Evolutionary conservation across 2,888 invertebrate species (phyloP), one percentile per base, ranked within the genome.

Genomic region (Agrotis exclamationis): DNA sequence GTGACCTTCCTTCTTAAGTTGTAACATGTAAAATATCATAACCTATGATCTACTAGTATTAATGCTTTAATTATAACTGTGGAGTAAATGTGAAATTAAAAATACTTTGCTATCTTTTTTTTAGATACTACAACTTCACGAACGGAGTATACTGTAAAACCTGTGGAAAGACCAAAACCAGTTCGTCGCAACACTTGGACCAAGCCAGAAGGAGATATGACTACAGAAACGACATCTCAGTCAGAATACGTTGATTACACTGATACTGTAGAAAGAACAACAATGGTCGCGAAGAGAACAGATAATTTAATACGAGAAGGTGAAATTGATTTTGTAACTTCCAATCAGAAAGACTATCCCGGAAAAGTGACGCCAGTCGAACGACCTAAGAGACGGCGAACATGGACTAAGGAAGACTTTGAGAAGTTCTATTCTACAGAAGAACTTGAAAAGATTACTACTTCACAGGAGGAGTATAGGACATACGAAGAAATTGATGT

Each of bases 121-220:
- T 82, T 92, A 98, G 98, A 97, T 93, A 96, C 97, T 70, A 98
- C 98, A 72, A 98, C 98, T 63, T 96, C 97, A 64, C 97, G 97
- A 85, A 93, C 96, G 75, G 97, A 97, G 88, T 98, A 97, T 90
- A 97, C 97, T 79, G 97, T 97, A n/a, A 97, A 97, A 90, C 96
- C 97, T 77, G 95, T 96, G 9, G 97, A 97, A 90, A 94, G 97
- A 85, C 96, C 97, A 56, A 96, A 95, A 86, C 97, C 97, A 72
- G 97, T 97, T 60, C 96, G 98, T 83, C 96, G 98, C 66, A 98
- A 98, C 86, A 98, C 98, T 1, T 98, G 97, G 96, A 98, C 98
- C 0, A 98, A 98, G 91, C 94, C 98, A 57, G 98, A 98, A 93
- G 98, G 98, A 45, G 98, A 98, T 69, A 97, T 98, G 92, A 96